phyloP scores from a whole-genome alignment of 2,888 invertebrate species.

The Agrochola lota region DNA sequence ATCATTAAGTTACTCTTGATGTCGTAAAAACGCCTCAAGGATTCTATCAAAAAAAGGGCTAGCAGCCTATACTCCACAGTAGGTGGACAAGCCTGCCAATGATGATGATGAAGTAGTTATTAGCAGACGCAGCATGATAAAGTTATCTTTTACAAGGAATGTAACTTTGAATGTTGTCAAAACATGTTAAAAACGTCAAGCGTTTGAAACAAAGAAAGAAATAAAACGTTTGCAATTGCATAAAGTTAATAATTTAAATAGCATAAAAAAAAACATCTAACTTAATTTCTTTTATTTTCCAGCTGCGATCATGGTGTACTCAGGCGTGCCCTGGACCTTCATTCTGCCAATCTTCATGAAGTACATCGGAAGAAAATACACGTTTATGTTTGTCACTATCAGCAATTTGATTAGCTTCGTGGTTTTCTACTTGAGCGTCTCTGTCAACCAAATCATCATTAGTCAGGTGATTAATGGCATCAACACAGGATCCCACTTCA shows the following conservation, averaged over 20 bases:
- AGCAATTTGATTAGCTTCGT: constrained; percentile 50
- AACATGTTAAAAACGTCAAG: not conserved
- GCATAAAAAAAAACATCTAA: too few relatives aligned
- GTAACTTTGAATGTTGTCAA: too few relatives aligned
- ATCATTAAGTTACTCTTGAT: not conserved
- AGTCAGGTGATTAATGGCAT: constrained; percentile 51
- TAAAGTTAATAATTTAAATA: not conserved
- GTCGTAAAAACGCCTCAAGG: not conserved
- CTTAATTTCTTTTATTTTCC: constrained; percentile 30
- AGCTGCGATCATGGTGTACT: constrained; percentile 59
- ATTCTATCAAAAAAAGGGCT: not conserved
- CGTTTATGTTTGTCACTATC: constrained; percentile 43
- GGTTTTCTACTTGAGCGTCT: constrained; percentile 60
- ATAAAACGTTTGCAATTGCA: too few relatives aligned
- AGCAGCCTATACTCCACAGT: not conserved
- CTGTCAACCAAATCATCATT: constrained; percentile 64
- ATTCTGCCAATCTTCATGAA: constrained; percentile 53
- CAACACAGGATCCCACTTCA: constrained; percentile 46
- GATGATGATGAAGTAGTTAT: not conserved
- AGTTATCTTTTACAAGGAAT: constrained; percentile 12
- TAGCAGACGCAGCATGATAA: not conserved
- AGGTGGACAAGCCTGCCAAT: not conserved
- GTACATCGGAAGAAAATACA: constrained; percentile 53
- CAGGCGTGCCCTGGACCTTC: constrained; percentile 54
- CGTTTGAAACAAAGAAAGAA: not conserved